phyloP scores from a whole-genome alignment of 2,797 vertebrate genomes.

The Agapornis canus region DNA sequence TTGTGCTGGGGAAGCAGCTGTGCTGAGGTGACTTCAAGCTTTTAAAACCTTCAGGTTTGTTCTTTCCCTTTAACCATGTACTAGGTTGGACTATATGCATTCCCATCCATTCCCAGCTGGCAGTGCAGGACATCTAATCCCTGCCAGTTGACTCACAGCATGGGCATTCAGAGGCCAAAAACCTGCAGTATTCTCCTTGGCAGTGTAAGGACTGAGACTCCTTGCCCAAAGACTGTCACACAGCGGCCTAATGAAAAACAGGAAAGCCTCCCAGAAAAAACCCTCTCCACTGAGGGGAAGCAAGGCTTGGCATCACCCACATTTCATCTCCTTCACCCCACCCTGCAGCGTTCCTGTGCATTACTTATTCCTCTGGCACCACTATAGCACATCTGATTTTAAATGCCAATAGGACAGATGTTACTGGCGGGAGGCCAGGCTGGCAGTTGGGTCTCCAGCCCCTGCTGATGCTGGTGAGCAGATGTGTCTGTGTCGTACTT shows the following conservation, averaged over 20 bases:
- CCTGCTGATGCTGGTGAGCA: not conserved
- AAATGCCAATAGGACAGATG: not conserved
- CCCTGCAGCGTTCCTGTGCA: not conserved
- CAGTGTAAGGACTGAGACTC: not conserved
- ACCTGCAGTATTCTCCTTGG: not conserved
- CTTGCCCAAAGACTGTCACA: not conserved
- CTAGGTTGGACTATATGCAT: not conserved
- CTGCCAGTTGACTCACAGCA: slow-evolving; percentile 20
- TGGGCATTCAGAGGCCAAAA: slow-evolving; percentile 9
- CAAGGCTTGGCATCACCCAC: not conserved
- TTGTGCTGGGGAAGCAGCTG: not conserved
- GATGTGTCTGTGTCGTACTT: not conserved
- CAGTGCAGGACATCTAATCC: not conserved
- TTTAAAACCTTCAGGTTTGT: not conserved
- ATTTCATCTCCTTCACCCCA: not conserved
- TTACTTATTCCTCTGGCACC: not conserved
- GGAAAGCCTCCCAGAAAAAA: not conserved
- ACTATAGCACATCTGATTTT: not conserved
- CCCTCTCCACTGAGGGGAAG: not conserved
- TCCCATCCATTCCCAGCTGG: not conserved
- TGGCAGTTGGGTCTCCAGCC: not conserved
- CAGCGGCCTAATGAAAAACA: slow-evolving; percentile 16
- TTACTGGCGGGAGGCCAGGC: not conserved
- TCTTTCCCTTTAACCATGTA: not conserved
- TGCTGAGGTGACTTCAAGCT: not conserved